phyloP scores from a whole-genome alignment of 2,113 vertebrate genomes.

The Mobula hypostoma region DNA sequence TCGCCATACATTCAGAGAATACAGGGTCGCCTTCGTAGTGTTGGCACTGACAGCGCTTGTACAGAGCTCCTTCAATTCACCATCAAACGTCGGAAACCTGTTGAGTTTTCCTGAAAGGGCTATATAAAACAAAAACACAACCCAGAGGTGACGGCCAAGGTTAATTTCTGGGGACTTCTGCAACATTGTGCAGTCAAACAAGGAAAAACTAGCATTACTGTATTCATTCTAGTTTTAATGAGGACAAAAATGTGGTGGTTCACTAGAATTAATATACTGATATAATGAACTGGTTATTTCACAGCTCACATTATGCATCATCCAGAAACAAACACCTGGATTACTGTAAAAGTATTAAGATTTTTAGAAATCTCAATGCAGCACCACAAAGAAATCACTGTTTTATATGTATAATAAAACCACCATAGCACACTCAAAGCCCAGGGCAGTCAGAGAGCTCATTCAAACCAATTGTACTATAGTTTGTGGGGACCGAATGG shows the following conservation, averaged over 20 bases:
- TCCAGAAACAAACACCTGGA: neutral
- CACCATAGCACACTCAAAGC: neutral
- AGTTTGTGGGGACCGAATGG: neutral
- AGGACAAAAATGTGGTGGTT: neutral
- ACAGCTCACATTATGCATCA: neutral
- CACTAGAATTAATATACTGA: neutral
- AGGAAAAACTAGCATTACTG: neutral
- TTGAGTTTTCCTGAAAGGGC: slow-evolving; percentile 53
- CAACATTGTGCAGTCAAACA: neutral
- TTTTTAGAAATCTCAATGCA: neutral
- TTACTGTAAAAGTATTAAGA: neutral
- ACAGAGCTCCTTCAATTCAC: slow-evolving; percentile 49
- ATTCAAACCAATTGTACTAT: neutral
- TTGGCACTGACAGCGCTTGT: slow-evolving; percentile 50
- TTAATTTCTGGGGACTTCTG: neutral
- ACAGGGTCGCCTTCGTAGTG: slow-evolving; percentile 48
- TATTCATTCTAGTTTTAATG: neutral
- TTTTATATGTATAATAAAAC: neutral
- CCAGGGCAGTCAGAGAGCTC: neutral
- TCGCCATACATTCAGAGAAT: slow-evolving; percentile 46
- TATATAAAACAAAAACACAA: slow-evolving; percentile 50
- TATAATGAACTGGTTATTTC: neutral
- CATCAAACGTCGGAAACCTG: slow-evolving; percentile 52
- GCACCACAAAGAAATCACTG: neutral
- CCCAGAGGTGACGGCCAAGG: slow-evolving; percentile 7